Percentiles rank a stretch among this genome's conserved stretches.
phyloP scores from a whole-genome alignment of 2,113 vertebrate genomes.

The Dromaius novaehollandiae region DNA sequence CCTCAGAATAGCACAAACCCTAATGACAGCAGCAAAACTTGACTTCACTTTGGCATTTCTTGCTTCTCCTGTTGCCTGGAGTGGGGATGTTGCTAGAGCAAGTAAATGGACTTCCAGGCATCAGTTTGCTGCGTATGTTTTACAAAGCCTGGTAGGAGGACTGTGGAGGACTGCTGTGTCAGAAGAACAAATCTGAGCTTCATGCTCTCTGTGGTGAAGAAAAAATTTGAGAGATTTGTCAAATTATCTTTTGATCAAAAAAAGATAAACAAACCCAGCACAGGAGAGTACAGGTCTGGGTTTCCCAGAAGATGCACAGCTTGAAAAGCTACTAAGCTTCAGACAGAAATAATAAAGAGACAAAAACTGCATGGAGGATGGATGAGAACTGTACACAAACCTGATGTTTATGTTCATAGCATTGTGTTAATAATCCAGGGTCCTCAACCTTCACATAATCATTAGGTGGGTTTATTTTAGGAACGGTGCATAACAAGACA shows the following conservation, averaged over 20 bases:
- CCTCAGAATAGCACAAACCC: neutral
- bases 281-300: neutral
- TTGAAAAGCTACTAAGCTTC: slow-evolving; percentile 4
- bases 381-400: neutral
- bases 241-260: neutral
- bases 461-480: neutral
- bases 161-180: neutral
- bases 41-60: neutral
- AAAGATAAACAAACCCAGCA: neutral
- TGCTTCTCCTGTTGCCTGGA: neutral
- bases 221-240: neutral
- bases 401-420: neutral
- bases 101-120: neutral
- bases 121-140: neutral
- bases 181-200: neutral
- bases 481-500: neutral
- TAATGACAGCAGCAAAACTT: neutral
- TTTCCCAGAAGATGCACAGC: neutral
- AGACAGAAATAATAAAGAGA: neutral
- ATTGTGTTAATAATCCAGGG: neutral
- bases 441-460: neutral
- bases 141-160: neutral
- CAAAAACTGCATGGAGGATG: neutral
- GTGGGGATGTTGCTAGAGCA: neutral
- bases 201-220: neutral